phyloP scores from a whole-genome alignment of 2,888 invertebrate genomes.

The Anaspis maculata region DNA sequence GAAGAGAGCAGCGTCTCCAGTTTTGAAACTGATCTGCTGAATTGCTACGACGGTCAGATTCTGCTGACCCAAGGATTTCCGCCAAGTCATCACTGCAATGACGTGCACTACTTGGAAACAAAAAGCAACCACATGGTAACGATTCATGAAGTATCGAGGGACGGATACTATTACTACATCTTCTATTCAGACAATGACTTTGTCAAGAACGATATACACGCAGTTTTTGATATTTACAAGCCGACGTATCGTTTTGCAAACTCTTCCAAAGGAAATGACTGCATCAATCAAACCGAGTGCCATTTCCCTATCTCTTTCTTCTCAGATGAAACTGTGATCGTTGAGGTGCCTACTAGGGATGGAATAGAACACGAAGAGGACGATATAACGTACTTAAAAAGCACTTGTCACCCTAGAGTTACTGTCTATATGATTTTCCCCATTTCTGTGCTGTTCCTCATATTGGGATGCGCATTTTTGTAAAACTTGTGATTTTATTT shows the following conservation, averaged over 20 bases:
- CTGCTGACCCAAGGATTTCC: slow-evolving; percentile 65
- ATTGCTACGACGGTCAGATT: slow-evolving; percentile 69
- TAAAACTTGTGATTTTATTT: slow-evolving; percentile 42
- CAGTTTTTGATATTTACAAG: slow-evolving; percentile 76
- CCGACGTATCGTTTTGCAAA: slow-evolving; percentile 74
- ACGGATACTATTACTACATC: slow-evolving; percentile 84
- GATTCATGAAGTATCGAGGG: slow-evolving; percentile 61
- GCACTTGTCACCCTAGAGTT: slow-evolving; percentile 73
- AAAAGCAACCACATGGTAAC: slow-evolving; percentile 59
- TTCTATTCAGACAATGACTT: slow-evolving; percentile 82
- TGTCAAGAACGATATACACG: slow-evolving; percentile 71
- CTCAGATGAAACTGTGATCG: slow-evolving; percentile 71
- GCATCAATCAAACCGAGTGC: slow-evolving; percentile 71
- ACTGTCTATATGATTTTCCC: slow-evolving; percentile 75
- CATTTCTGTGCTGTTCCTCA: slow-evolving; percentile 63
- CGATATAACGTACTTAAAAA: slow-evolving; percentile 62
- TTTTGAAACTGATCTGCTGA: slow-evolving; percentile 68
- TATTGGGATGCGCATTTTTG: slow-evolving; percentile 75
- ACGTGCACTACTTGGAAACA: slow-evolving; percentile 61
- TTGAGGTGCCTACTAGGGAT: slow-evolving; percentile 75
- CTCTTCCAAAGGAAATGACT: slow-evolving; percentile 55
- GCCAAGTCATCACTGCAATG: slow-evolving; percentile 58
- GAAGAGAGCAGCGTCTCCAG: slow-evolving; percentile 69
- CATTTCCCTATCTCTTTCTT: slow-evolving; percentile 63
- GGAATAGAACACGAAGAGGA: slow-evolving; percentile 70